Conservation (phyloP, 2,797 vertebrate species). For the Orientallactaga sibirica region DNA sequence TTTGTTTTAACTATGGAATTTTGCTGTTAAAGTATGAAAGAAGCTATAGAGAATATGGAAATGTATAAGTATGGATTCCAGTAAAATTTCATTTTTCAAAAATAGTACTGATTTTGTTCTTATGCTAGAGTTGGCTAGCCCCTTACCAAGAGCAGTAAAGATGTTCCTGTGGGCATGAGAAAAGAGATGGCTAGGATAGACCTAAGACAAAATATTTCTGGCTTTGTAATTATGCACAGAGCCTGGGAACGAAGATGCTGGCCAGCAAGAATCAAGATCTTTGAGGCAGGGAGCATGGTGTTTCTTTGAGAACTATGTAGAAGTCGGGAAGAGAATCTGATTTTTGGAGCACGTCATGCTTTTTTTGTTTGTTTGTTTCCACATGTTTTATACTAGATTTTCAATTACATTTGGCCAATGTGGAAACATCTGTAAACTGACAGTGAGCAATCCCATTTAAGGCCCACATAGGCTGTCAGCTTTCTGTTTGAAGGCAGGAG, state of each 20-base stretch:
- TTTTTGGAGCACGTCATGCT: background rate
- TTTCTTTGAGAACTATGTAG: background rate
- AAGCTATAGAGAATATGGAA: background rate
- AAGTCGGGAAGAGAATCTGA: background rate
- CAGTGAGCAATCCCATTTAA: background rate
- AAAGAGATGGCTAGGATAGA: background rate
- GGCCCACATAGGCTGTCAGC: no score
- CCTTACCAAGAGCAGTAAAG: background rate
- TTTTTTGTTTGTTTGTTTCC: constrained; percentile 29
- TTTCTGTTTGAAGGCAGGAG: background rate
- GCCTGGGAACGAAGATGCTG: background rate
- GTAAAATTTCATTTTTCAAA: background rate
- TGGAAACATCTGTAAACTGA: constrained; percentile 14
- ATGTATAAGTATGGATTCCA: background rate
- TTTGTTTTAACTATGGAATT: background rate
- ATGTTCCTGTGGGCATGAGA: background rate
- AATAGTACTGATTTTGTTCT: background rate
- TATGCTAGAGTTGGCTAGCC: no score
- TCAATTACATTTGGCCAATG: background rate
- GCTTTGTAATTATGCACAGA: background rate
- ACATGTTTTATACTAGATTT: background rate
- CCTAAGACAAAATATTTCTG: background rate
- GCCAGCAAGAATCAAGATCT: background rate
- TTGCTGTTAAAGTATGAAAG: background rate
- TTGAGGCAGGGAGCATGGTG: background rate